These are phyloP conservation scores for Ochropleura leucogaster DNA, from an alignment of 2,888 invertebrate species.

Conservation along the genomic window DNA sequence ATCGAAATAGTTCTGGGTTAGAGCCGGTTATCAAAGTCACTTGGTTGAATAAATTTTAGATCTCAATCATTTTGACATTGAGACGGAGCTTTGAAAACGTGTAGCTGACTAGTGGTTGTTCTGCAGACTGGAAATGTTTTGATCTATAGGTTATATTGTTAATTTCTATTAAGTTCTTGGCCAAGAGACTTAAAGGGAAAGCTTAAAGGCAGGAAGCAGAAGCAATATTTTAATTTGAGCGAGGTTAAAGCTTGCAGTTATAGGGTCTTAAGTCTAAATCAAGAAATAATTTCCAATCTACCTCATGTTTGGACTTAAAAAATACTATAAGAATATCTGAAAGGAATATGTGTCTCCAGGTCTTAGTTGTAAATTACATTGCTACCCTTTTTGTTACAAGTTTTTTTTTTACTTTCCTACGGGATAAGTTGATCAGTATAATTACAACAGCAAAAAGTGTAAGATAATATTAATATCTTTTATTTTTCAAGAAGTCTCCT, in stretches of 20 bases:
- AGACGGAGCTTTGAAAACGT: not conserved
- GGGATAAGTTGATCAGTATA: not conserved
- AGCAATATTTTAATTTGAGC: no score
- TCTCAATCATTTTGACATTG: not conserved
- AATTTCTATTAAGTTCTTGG: not conserved
- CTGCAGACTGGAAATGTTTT: not conserved
- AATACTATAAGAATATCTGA: not conserved
- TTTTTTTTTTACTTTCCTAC: not conserved
- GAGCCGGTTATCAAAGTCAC: conserved; percentile 4
- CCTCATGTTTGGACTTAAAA: not conserved
- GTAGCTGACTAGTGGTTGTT: not conserved
- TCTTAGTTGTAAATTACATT: not conserved
- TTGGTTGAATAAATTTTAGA: not conserved
- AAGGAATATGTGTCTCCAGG: not conserved
- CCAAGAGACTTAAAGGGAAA: not conserved
- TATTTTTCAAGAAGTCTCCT: not conserved
- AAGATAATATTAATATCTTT: not conserved
- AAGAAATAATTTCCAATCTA: not conserved
- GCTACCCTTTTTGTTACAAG: not conserved
- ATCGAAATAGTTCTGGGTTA: conserved; percentile 20
- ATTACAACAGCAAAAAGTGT: not conserved
- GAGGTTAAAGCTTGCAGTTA: no score
- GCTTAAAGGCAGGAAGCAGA: not conserved
- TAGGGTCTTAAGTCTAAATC: not conserved
- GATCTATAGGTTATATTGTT: not conserved